A percentile compares a stretch with the other conserved stretches of the same genome.
These are phyloP conservation scores for Fragum fragum DNA, from an alignment of 2,888 invertebrate species.

Conservation along the genomic window DNA sequence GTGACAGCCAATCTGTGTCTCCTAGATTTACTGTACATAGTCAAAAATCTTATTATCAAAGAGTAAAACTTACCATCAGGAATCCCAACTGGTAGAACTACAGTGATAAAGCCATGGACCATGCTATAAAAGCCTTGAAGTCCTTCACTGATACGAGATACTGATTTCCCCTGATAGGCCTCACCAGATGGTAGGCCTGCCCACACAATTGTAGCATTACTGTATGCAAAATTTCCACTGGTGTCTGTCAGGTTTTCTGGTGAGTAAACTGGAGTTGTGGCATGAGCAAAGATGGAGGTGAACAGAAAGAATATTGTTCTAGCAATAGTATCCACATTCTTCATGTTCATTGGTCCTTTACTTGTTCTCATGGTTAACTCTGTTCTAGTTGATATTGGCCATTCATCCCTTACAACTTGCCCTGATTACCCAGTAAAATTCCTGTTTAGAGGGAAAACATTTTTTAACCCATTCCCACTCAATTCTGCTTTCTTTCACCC, in stretches of 20 bases:
- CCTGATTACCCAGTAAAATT: no score
- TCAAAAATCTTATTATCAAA: no score
- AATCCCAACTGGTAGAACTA: constrained; percentile 62
- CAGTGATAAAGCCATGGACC: constrained; percentile 63
- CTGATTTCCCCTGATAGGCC: constrained; percentile 42
- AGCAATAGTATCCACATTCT: background rate
- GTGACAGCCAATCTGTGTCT: no score
- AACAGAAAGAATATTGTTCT: background rate
- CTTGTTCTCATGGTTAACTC: background rate
- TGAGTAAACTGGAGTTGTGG: constrained; percentile 61
- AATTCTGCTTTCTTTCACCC: no score
- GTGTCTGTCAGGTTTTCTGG: constrained; percentile 58
- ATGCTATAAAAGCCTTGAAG: constrained; percentile 58
- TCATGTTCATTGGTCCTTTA: background rate
- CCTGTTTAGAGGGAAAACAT: no score
- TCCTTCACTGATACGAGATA: constrained; percentile 59
- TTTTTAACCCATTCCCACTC: no score
- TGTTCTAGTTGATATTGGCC: no score
- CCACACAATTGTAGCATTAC: constrained; percentile 62
- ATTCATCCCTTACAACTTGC: no score
- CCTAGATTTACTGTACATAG: no score
- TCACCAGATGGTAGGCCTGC: constrained; percentile 52
- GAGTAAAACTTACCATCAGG: constrained; percentile 58
- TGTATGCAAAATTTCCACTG: constrained; percentile 66
- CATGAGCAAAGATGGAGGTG: background rate